Evolutionary conservation across 1,140 invertebrate genomes (phyloP), one percentile per base, ranked within the genome.

Genomic region (Chironomus tepperi): DNA sequence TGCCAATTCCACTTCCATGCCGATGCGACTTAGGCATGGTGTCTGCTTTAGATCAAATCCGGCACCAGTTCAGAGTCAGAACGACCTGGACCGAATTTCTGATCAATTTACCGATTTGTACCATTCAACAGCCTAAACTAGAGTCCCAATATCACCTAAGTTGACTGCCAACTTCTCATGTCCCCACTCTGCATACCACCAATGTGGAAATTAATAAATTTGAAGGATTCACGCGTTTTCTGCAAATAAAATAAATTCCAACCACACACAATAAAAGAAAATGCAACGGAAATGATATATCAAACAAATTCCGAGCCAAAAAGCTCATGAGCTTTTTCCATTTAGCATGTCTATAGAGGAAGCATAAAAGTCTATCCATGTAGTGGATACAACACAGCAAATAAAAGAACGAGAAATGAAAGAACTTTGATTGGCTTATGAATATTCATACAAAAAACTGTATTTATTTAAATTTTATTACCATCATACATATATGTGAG

Each of bases 401-500:
- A 12, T 57, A 57, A n/a, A 57, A 15, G 12, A n/a, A 57, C 24
- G 47, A 70, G 16, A 2, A 70, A 67, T n/a, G 18, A 67, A 70
- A 70, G 18, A 70, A 70, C 16, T 21, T 70, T 70, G 65, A 70
- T 70, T 70, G 65, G 65, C 65, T 70, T 70, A 70, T 70, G 65
- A 70, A 70, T 70, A 70, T 70, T 18, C 65, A 70, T 70, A 21
- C n/a, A 57, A 57, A 70, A n/a, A 70, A 70, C n/a, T 70, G 65
- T 70, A 70, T 70, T 70, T 70, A 70, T 70, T 70, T 70, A 70
- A 70, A 70, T 70, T 70, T 70, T 70, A 70, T 70, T 70, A 21
- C 65, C 65, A 57, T 19, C 65, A 70, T 70, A 70, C 65, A 70
- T 70, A 70, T 70, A 70, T 70, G 47, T 57, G 65, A 70, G 18